These are phyloP conservation scores for Leptinotarsa texana DNA, from an alignment of 1,140 invertebrate genomes.

Conservation along the genomic window DNA sequence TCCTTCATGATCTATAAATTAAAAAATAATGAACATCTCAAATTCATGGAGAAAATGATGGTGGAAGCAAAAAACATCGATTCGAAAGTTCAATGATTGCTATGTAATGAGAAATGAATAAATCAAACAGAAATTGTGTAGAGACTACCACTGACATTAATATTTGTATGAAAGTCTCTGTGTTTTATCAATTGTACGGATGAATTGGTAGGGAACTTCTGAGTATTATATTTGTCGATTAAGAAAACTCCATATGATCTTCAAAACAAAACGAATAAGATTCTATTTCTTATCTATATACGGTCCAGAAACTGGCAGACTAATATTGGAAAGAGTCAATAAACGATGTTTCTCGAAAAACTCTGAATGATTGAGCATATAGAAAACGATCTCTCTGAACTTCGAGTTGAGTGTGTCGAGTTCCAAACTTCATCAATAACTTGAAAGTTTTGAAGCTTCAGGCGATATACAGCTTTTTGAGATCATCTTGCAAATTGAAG, in stretches of 20 bases:
- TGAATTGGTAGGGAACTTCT: no score
- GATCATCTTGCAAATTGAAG: constrained; percentile 4
- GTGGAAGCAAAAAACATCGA: no score
- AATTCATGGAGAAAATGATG: no score
- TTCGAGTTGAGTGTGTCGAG: constrained; percentile 17
- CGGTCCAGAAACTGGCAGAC: background rate
- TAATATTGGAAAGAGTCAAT: background rate
- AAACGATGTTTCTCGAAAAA: constrained; percentile 2
- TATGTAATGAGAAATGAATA: no score
- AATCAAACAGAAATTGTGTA: no score
- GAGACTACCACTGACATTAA: no score
- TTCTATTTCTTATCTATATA: background rate
- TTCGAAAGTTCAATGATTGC: no score
- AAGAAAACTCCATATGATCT: background rate
- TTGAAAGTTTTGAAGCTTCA: constrained; percentile 21
- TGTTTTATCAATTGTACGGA: no score
- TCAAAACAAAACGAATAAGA: background rate
- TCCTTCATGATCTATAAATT: no score
- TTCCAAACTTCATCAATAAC: constrained; percentile 28
- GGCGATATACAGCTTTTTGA: constrained; percentile 11
- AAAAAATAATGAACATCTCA: no score
- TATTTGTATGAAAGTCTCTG: no score
- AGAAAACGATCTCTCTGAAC: constrained; percentile 10
- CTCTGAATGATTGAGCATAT: constrained; percentile 12
- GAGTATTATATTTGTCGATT: no score